phyloP scores from a whole-genome alignment of 2,797 vertebrate species.

The Catharus ustulatus region DNA sequence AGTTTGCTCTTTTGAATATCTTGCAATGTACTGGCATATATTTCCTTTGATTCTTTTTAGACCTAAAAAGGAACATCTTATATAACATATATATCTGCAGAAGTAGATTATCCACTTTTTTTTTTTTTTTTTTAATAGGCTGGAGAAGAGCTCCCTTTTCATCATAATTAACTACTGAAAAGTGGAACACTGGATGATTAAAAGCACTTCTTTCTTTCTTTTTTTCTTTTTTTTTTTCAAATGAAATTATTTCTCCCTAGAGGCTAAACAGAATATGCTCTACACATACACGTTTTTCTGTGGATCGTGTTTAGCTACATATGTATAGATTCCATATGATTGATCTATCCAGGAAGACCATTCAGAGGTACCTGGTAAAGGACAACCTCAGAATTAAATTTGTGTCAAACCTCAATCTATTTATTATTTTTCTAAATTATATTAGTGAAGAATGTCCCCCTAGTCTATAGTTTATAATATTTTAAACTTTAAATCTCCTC shows the following conservation, averaged over 20 bases:
- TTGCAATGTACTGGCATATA: not conserved
- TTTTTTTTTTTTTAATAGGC: not conserved
- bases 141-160: not conserved
- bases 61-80: constrained; percentile 6
- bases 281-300: not conserved
- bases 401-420: not conserved
- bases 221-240: not conserved
- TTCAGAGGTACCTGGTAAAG: not conserved
- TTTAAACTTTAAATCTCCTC: not conserved
- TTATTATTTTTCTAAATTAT: not conserved
- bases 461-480: not conserved
- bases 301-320: not conserved
- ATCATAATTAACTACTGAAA: constrained; percentile 41
- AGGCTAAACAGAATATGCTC: not conserved
- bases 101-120: not conserved
- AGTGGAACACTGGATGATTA: constrained; percentile 39
- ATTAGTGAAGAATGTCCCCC: not conserved
- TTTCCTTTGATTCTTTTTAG: constrained; percentile 28
- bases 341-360: not conserved
- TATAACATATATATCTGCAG: constrained; percentile 31
- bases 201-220: not conserved
- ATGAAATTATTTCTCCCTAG: not conserved
- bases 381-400: not conserved
- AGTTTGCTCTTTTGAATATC: not conserved
- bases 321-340: not conserved